Percentiles rank a stretch among this genome's conserved stretches.
phyloP scores from a whole-genome alignment of 2,113 vertebrate genomes.

The Mobula birostris region DNA sequence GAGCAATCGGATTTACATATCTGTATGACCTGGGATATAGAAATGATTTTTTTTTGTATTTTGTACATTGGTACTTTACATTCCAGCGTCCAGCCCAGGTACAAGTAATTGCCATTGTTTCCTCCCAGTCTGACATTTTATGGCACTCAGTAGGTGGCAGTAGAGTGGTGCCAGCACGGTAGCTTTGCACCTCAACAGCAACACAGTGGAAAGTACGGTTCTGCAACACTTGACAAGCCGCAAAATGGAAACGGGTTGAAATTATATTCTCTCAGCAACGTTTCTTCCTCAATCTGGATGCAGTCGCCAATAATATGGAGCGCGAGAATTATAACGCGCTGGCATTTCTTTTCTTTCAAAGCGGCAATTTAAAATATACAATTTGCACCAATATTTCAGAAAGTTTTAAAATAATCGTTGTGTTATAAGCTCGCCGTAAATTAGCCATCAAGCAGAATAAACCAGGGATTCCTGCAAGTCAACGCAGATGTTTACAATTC shows the following conservation, averaged over 20 bases:
- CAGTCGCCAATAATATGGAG: not conserved
- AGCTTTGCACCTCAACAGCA: not conserved
- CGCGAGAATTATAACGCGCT: not conserved
- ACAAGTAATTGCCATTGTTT: not conserved
- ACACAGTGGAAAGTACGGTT: not conserved
- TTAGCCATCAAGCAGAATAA: not conserved
- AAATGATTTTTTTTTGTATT: not conserved
- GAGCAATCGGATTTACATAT: not conserved
- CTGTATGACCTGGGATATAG: not conserved
- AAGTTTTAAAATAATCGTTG: not conserved
- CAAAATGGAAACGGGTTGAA: not conserved
- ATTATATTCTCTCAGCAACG: not conserved
- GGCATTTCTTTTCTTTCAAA: not conserved
- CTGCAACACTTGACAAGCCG: conserved; percentile 19
- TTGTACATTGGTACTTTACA: not conserved
- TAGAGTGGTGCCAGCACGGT: not conserved
- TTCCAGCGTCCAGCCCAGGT: not conserved
- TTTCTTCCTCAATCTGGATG: not conserved
- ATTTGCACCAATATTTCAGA: conserved; percentile 6
- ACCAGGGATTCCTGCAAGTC: conserved; percentile 17
- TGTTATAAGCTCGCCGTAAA: not conserved
- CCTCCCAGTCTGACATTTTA: not conserved
- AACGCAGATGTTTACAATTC: conserved; percentile 26
- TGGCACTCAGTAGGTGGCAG: conserved; percentile 7
- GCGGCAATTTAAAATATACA: not conserved